phyloP scores from a whole-genome alignment of 2,797 vertebrate genomes.

The Tolypeutes matacus region DNA sequence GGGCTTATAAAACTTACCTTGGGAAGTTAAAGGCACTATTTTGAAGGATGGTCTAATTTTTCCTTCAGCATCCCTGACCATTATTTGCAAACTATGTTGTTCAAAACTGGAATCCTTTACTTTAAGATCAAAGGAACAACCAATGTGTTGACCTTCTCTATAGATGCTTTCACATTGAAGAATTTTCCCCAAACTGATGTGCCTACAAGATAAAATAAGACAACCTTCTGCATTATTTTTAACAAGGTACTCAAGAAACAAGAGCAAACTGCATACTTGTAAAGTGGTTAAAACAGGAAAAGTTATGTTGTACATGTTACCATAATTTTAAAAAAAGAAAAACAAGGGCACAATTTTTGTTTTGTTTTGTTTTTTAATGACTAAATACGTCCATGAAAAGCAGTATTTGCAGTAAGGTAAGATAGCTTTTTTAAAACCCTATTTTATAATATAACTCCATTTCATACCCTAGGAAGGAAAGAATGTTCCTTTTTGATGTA shows the following conservation, averaged over 20 bases:
- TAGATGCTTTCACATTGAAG: constrained; percentile 82
- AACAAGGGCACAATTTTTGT: constrained; percentile 14
- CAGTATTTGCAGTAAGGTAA: constrained; percentile 12
- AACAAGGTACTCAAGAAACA: constrained; percentile 45
- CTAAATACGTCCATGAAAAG: constrained; percentile 56
- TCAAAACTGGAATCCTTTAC: constrained; percentile 62
- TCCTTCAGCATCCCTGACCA: constrained; percentile 80
- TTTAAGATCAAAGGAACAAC: constrained; percentile 84
- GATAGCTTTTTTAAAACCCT: neutral
- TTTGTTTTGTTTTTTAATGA: neutral
- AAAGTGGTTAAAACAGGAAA: too few species aligned
- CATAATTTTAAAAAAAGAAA: neutral
- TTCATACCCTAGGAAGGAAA: constrained; percentile 62
- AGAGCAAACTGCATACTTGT: too few species aligned
- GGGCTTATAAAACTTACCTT: constrained; percentile 76
- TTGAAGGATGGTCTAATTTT: constrained; percentile 79
- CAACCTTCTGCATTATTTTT: constrained; percentile 54
- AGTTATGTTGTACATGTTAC: too few species aligned
- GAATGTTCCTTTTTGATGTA: neutral
- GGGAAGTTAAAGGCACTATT: constrained; percentile 74
- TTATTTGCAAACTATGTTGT: constrained; percentile 71
- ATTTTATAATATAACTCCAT: neutral
- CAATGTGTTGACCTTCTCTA: constrained; percentile 71
- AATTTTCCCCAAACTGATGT: constrained; percentile 71
- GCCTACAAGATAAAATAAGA: constrained; percentile 82